Conservation (phyloP, 2,888 invertebrate genomes). For the Latrodectus elegans region DNA sequence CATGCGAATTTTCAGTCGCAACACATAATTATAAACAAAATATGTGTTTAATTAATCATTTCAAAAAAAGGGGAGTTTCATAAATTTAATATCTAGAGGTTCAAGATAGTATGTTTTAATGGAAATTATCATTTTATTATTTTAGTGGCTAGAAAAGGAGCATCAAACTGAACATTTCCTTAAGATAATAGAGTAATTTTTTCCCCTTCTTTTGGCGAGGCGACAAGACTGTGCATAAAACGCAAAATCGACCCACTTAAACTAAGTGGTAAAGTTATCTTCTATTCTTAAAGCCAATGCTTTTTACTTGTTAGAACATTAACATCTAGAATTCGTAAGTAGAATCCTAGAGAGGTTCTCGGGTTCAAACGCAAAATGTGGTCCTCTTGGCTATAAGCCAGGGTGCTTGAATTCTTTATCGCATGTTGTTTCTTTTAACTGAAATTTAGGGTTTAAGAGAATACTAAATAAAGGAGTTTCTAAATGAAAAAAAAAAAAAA, state of each 20-base stretch:
- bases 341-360: constrained; percentile 29
- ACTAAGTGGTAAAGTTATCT: constrained; percentile 61
- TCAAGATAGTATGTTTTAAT: too few relatives aligned
- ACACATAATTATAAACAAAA: too few relatives aligned
- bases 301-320: constrained; percentile 63
- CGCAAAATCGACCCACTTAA: constrained; percentile 59
- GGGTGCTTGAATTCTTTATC: background rate
- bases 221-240: constrained; percentile 40
- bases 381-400: constrained; percentile 28
- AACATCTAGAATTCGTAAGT: constrained; percentile 59
- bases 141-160: background rate
- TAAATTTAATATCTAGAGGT: too few relatives aligned
- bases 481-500: too few relatives aligned
- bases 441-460: too few relatives aligned
- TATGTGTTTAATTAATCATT: too few relatives aligned
- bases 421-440: background rate
- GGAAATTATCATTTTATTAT: too few relatives aligned
- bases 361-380: constrained; percentile 16
- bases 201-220: constrained; percentile 31
- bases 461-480: too few relatives aligned
- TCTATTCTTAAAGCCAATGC: constrained; percentile 54
- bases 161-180: constrained; percentile 14
- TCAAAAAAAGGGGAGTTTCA: constrained; percentile 35
- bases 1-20: too few relatives aligned
- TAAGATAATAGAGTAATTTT: constrained; percentile 1